Base-by-base conservation (phyloP, 2,888 invertebrate species). In the Drosophila antonietae region DNA sequence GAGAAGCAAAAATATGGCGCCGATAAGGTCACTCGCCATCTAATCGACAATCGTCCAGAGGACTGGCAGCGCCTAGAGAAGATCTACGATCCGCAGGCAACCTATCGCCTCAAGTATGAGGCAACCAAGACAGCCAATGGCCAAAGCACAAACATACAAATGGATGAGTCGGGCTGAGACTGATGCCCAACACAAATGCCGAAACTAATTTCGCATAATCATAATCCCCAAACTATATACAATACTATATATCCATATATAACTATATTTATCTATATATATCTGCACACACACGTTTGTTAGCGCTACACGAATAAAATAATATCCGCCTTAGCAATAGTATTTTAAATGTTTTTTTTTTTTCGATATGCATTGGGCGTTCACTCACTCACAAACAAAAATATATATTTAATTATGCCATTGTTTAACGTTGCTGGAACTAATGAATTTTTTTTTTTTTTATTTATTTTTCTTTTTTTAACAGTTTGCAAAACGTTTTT, bases 1-100 rank as follows among this genome's bases (percentile, higher is more conserved):
- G 94, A 94, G 43, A 95, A 94, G 73, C 96, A 96, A 90, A 94
- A 94, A 53, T 93, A 93, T 52, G 95, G 95, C 4, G 94, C 96
- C 1, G 95, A 95, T 57, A 94, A 94, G 82, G 95, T 96, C 14
- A 95, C 95, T 86, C 94, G 94, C 52, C 94, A 85, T 72, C 72
- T 93, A 33, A 93, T 93, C 52, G 93, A 93, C 75, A 90, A 92
- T 56, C 91, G 94, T 18, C 94, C 94, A 9, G 93, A 93, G 0
- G 95, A 95, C 83, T 95, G 95, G 95, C 81, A 80, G 2, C 93
- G 93, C 56, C 93, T 95, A 33, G 94, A 95, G 83, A 90, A 93
- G 78, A 95, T 94, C 92, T 95, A 94, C 84, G 95, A 95, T 88
- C 94, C 95, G 1, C 93, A 94, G 68, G 95, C 95, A 28, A 93